phyloP scores from a whole-genome alignment of 2,113 vertebrate species.

The Todiramphus saurophagus region DNA sequence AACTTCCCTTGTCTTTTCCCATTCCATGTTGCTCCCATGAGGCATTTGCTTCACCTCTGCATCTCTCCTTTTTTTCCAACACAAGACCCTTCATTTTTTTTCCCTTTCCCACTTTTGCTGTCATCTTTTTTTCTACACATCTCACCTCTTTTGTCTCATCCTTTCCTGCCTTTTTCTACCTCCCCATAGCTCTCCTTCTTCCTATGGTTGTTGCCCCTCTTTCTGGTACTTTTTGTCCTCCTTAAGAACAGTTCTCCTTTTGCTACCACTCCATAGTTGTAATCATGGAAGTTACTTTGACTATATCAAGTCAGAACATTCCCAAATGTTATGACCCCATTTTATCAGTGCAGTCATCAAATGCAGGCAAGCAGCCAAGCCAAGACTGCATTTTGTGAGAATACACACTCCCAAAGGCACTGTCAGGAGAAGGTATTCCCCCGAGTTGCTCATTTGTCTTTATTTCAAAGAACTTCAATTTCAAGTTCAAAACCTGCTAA shows the following conservation, averaged over 20 bases:
- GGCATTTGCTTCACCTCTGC: neutral
- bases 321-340: neutral
- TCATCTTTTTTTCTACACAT: neutral
- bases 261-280: rapidly evolving
- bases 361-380: neutral
- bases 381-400: neutral
- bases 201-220: neutral
- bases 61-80: neutral
- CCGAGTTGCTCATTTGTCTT: neutral
- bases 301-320: neutral
- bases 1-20: neutral
- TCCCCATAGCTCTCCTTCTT: neutral
- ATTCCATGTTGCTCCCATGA: neutral
- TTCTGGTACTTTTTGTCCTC: neutral
- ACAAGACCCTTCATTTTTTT: neutral
- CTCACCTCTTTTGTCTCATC: neutral
- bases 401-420: neutral
- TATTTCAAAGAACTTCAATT: neutral
- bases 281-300: neutral
- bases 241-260: neutral
- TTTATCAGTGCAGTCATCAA: neutral
- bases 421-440: neutral
- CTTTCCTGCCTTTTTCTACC: neutral
- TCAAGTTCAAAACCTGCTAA: neutral
- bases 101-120: neutral